Evolutionary conservation across 2,113 vertebrate genomes (phyloP).

Genomic region (Speoplatyrhinus poulsoni): DNA sequence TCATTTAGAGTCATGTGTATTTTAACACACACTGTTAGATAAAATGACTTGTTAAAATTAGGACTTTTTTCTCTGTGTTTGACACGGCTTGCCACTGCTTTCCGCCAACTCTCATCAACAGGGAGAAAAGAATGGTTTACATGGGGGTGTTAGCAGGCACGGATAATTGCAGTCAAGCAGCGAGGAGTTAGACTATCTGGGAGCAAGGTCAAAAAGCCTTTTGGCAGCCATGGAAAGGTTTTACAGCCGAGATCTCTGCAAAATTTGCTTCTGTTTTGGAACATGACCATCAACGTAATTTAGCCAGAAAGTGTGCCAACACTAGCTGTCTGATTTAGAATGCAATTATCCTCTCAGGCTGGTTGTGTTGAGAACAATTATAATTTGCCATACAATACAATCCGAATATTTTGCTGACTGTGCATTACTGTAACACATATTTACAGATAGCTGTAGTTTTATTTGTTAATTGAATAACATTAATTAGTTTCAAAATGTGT

Average conservation of each 20-base stretch:
- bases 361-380: slow-evolving; percentile 67
- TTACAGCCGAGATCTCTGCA: slow-evolving; percentile 59
- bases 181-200: slow-evolving; percentile 12
- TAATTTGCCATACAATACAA: slow-evolving; percentile 55
- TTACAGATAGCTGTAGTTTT: slow-evolving; percentile 36
- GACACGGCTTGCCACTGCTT: not conserved
- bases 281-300: slow-evolving; percentile 61
- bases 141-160: slow-evolving; percentile 22
- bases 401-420: slow-evolving; percentile 58
- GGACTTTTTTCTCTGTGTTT: not conserved
- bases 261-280: slow-evolving; percentile 62
- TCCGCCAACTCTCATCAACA: not conserved
- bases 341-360: slow-evolving; percentile 52
- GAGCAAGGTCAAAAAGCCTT: slow-evolving; percentile 24
- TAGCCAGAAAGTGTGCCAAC: slow-evolving; percentile 57
- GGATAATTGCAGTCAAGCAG: not conserved
- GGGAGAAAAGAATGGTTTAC: not conserved
- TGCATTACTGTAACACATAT: slow-evolving; percentile 44
- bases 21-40: too few species aligned
- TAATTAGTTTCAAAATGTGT: not conserved
- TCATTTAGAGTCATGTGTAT: too few species aligned
- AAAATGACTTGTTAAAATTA: too few species aligned
- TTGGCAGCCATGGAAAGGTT: slow-evolving; percentile 45
- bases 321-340: slow-evolving; percentile 63
- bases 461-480: not conserved